Evolutionary conservation across 2,113 vertebrate species (phyloP).

Genomic region (Martes martes): DNA sequence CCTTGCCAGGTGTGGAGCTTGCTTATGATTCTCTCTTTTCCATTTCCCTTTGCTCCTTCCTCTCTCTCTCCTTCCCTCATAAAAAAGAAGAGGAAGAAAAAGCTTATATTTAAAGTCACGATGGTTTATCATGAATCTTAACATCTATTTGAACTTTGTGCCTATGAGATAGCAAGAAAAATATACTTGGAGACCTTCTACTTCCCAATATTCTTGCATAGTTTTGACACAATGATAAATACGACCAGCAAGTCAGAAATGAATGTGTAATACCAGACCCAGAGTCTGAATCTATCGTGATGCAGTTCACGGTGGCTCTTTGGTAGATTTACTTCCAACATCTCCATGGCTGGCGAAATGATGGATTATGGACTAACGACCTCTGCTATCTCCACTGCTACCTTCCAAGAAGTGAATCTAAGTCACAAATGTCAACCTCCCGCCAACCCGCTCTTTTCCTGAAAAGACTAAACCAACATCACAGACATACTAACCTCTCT

Average conservation of each 20-base stretch:
- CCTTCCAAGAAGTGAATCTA: not conserved
- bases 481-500: not conserved
- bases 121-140: not conserved
- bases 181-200: not conserved
- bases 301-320: not conserved
- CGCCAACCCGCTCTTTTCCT: not conserved
- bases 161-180: not conserved
- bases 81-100: not conserved
- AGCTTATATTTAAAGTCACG: not conserved
- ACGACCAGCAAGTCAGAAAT: not conserved
- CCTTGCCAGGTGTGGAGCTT: not conserved
- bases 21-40: not conserved
- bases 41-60: not conserved
- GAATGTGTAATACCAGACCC: not conserved
- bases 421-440: not conserved
- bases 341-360: not conserved
- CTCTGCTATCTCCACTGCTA: not conserved
- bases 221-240: conserved; percentile 47
- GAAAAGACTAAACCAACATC: not conserved
- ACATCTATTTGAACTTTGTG: conserved; percentile 28
- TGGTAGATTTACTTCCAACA: not conserved
- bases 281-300: not conserved
- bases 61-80: not conserved
- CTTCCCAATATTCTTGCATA: not conserved
- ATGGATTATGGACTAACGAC: not conserved